Base-by-base conservation (phyloP, 2,888 invertebrate genomes). In the Drosophila multiciliata region DNA sequence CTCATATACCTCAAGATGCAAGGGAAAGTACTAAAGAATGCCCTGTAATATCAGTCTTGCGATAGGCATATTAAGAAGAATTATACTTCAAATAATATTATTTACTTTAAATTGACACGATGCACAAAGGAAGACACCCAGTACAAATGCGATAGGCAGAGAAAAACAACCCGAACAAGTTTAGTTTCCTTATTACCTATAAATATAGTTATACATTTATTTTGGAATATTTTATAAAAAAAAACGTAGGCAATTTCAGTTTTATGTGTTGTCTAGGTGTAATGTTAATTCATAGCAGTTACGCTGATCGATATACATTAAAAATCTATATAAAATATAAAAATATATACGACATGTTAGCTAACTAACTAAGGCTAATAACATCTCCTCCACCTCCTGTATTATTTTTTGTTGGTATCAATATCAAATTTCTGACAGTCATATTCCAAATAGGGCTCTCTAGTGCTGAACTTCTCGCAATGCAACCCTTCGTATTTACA, bases 221-320 rank as follows among this genome's bases (percentile, higher is more conserved):
- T 63, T 63, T 59, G 12, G 48, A 48, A 55, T 52, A 45, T n/a
- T 33, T 23, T 15, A 45, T 17, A 40, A 4, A 15, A 4, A 15
- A 23, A 23, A 15, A 33, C 20, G 20, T n/a, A 35, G 33, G 12
- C 17, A 23, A 45, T 45, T 45, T 8, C 7, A n/a, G 1, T 35
- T 23, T 23, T 11, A 2, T 26, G 17, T 26, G 6, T 49, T 26
- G n/a, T 33, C 38, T 55, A 38, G 40, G 54, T 54, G 53, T 15
- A 32, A 7, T 7, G 33, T 12, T 54, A 40, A 55, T 61, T 32
- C 23, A 33, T 38, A 38, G n/a, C n/a, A 38, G 8, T 38, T 55
- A 38, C 38, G 29, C 55, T 23, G 4, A 23, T 23, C 23, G 23
- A 45, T 15, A 23, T 23, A 26, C 26, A 29, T 26, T 29, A 5